Conservation (phyloP, 2,113 vertebrate genomes). For the Excalfactoria chinensis region DNA sequence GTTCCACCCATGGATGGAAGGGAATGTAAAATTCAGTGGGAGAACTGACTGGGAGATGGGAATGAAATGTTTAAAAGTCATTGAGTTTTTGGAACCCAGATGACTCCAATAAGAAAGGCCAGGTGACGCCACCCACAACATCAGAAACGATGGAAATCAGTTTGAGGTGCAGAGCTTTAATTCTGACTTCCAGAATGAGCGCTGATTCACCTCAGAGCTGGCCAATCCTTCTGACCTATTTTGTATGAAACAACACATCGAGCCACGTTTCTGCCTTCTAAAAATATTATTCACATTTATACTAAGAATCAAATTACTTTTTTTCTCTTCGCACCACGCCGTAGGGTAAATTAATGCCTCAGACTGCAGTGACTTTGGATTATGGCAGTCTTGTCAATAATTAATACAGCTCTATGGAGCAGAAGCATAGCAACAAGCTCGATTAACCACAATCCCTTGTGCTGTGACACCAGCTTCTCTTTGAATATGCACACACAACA, state of each 20-base stretch:
- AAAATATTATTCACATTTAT: rapidly evolving
- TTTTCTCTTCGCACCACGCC: background rate
- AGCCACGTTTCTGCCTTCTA: background rate
- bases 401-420: background rate
- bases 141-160: background rate
- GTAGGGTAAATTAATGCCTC: background rate
- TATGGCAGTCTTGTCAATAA: slow-evolving; percentile 27
- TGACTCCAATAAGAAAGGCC: background rate
- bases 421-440: slow-evolving; percentile 9
- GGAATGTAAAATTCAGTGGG: background rate
- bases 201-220: background rate
- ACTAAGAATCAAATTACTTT: background rate
- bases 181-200: background rate
- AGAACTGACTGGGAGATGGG: background rate
- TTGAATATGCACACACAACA: background rate
- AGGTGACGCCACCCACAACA: background rate
- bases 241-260: background rate
- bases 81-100: background rate
- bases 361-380: background rate
- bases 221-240: background rate
- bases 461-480: background rate
- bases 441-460: slow-evolving; percentile 3
- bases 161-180: background rate
- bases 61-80: background rate
- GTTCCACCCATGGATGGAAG: background rate